Evolutionary conservation across 2,888 invertebrate genomes (phyloP), one percentile per base, ranked within the genome.

Genomic region (Thymelicus acteon): DNA sequence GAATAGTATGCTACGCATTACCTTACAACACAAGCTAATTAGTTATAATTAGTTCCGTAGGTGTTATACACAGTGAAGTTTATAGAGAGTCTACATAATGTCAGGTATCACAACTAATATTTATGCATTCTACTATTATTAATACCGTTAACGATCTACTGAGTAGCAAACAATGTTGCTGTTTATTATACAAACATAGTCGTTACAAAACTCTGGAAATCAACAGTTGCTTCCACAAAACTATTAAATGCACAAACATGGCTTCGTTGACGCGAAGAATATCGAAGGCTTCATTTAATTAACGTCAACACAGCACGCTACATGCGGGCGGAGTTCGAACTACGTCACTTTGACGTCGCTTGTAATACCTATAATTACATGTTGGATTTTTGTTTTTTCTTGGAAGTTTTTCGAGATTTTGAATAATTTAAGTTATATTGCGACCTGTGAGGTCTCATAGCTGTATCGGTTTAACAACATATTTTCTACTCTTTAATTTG

Each of bases 251-350:
- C 65, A 71, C 39, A 39, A 24, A 39, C 71, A 57, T 66, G 71
- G 71, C 71, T 71, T 71, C 71, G 47, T 71, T 60, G 60, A 65
- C 70, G 60, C 60, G 61, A 66, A 71, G 71, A 66, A 60, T 61
- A 71, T 71, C 31, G 71, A 71, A 66, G 71, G 71, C 71, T 71
- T 71, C 71, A 71, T 54, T 71, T 66, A 71, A 71, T 71, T 71
- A 71, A 71, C 65, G 60, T 54, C 47, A 61, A 71, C 61, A 60
- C 40, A 54, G 60, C 65, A 70, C 64, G 70, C 70, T 52, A 70
- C 49, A 60, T 70, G 64, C 60, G 64, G 68, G 19, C n/a, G 47
- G 15, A 60, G 52, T 49, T 60, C 60, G 12, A 37, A 65, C 5
- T 64, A 63, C n/a, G 24, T 63, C 48, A 39, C 37, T 15, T 69